phyloP scores from a whole-genome alignment of 2,113 vertebrate species.

The Raja brachyura region DNA sequence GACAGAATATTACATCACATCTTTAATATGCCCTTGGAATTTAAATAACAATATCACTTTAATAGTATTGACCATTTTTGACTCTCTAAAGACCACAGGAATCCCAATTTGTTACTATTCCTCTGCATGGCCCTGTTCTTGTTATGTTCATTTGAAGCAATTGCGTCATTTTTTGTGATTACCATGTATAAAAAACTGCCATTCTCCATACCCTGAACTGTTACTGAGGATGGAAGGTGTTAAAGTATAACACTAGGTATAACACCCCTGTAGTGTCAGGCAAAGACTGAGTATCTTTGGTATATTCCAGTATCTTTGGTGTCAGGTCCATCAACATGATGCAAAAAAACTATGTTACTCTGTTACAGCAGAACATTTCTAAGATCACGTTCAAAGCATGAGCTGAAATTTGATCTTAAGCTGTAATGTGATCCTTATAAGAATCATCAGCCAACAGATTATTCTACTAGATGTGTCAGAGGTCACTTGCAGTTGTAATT shows the following conservation, averaged over 20 bases:
- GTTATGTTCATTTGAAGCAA: slow-evolving; percentile 15
- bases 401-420: slow-evolving; percentile 29
- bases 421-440: slow-evolving; percentile 13
- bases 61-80: background rate
- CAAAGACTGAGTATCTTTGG: too few relatives aligned
- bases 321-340: background rate
- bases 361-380: slow-evolving; percentile 19
- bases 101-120: background rate
- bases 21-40: background rate
- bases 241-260: too few relatives aligned
- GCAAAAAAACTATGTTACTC: slow-evolving; percentile 30
- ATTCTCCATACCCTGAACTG: background rate
- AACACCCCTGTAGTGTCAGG: too few relatives aligned
- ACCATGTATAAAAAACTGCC: background rate
- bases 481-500: slow-evolving; percentile 29
- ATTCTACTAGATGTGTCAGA: slow-evolving; percentile 5
- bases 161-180: background rate
- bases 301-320: too few relatives aligned
- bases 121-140: background rate
- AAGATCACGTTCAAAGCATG: slow-evolving; percentile 25
- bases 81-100: background rate
- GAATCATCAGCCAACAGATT: slow-evolving; percentile 3
- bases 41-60: background rate
- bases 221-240: background rate
- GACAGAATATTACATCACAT: background rate